Evolutionary conservation across 2,797 vertebrate genomes (phyloP), one percentile per base, ranked within the genome.

Genomic region (Gadopsis marmoratus): DNA sequence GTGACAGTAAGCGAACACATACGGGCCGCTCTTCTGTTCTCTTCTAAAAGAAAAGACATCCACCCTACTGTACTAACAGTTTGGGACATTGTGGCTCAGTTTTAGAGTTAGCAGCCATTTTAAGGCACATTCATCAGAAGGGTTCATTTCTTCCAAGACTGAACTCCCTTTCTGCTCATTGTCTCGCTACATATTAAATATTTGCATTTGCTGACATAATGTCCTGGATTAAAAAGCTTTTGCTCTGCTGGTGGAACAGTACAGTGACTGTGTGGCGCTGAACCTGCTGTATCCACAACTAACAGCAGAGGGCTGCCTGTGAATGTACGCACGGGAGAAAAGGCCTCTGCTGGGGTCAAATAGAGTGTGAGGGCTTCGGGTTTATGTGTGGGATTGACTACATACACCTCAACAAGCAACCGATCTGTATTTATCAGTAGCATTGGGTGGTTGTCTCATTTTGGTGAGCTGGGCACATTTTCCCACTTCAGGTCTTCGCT

Each of bases 281-380:
- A 43, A 39, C 23, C 17, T 63, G 50, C 47, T 74, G 50, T 43
- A 11, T 55, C 17, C 11, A 58, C 23, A 69, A 58, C 56, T 43
- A 56, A 62, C 60, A 78, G 76, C 72, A 80, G 64, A 72, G 58
- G 56, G 50, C 70, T n/a, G 4, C 50, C 19, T 58, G 31, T 19
- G 26, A 64, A 47, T 45, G 50, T 13, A 26, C 48, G 0, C 43
- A 53, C 67, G 50, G 23, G 13, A 68, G 33, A 8, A 54, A 75
- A 26, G 4, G 35, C 14, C 7, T 35, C 29, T 12, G 26, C 59
- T 37, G 1, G 45, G 35, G 5, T 59, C 39, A 65, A 60, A 61
- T 12, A 47, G 10, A 31, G 16, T 0, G 39, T 29, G 45, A 54
- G 16, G 5, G 6, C 4, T 59, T 59, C 11, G 31, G 29, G 29